phyloP scores from a whole-genome alignment of 2,888 invertebrate species.

The Phasia obesa region DNA sequence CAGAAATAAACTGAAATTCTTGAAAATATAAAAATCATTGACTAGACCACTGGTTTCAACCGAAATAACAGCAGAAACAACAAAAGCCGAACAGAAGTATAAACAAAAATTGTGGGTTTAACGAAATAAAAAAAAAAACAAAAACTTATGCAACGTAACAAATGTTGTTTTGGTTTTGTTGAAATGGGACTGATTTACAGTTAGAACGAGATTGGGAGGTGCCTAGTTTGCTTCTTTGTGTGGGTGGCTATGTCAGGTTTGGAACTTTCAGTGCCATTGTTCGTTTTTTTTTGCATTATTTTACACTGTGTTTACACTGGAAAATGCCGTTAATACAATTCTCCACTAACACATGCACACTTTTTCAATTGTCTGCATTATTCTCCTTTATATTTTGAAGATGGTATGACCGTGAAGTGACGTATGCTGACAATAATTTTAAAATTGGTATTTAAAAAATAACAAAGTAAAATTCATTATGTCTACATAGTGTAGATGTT shows the following conservation, averaged over 20 bases:
- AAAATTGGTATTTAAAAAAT: too few species aligned
- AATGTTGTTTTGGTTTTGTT: constrained; percentile 45
- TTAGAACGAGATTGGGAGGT: constrained; percentile 12
- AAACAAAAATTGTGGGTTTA: neutral
- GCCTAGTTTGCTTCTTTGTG: neutral
- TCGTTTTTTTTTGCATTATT: too few species aligned
- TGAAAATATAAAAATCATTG: constrained; percentile 49
- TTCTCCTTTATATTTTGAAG: too few species aligned
- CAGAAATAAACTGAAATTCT: constrained; percentile 15
- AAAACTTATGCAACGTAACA: constrained; percentile 18
- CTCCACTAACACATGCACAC: too few species aligned
- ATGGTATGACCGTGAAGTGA: too few species aligned
- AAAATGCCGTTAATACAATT: too few species aligned
- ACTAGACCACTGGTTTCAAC: constrained; percentile 48
- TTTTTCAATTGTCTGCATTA: too few species aligned
- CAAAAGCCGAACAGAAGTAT: constrained; percentile 58
- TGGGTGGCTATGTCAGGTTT: neutral
- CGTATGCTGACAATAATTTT: too few species aligned
- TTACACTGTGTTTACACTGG: too few species aligned
- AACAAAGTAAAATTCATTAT: too few species aligned
- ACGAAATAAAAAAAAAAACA: neutral
- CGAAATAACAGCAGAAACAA: constrained; percentile 34
- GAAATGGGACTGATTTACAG: constrained; percentile 7
- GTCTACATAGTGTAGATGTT: too few species aligned
- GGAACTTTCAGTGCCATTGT: too few species aligned